Evolutionary conservation across 2,797 vertebrate genomes (phyloP), one percentile per base, ranked within the genome.

Genomic region (Oreochromis mossambicus): DNA sequence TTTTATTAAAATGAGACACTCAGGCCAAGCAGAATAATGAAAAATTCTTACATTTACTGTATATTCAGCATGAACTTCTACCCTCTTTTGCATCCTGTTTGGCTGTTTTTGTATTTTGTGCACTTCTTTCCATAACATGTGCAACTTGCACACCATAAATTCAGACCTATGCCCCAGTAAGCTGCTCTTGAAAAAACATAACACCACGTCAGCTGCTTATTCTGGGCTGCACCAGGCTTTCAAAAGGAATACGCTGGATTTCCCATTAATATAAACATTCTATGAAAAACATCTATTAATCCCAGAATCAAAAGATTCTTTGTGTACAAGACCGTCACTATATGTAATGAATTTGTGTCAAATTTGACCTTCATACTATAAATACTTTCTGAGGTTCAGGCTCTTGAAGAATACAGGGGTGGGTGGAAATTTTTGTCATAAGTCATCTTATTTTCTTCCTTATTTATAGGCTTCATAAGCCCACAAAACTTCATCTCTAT

Each of bases 281-380:
- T 41, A 68, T 41, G n/a, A 38, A 14, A 66, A 8, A 38, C 17
- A 36, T 63, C 32, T 1, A 63, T 0, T 38, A 63, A 3, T 38
- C 19, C 2, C 61, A 38, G 34, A 66, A 66, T 38, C 21, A 8
- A 38, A 21, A 5, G 34, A 38, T 14, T 66, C 4, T 66, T 41
- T 41, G 61, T 38, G 36, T 66, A 41, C 11, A 66, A 66, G 0
- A 66, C 19, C 34, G 19, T 3, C 0, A 0, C 19, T 66, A 8
- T 66, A 66, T 41, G 41, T 24, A 3, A 41, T 66, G 7, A 68
- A 68, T 41, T 14, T 0, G 1, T 41, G 36, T 24, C n/a, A 68
- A 24, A 41, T 41, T 0, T 68, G 2, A 41, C 12, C 8, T 43
- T 1, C 0, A 43, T 9, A 43, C n/a, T 9, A 41, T 68, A 24